phyloP scores from a whole-genome alignment of 37 sponge, comb jelly and placozoan genomes.

The Chondrosia reniformis region DNA sequence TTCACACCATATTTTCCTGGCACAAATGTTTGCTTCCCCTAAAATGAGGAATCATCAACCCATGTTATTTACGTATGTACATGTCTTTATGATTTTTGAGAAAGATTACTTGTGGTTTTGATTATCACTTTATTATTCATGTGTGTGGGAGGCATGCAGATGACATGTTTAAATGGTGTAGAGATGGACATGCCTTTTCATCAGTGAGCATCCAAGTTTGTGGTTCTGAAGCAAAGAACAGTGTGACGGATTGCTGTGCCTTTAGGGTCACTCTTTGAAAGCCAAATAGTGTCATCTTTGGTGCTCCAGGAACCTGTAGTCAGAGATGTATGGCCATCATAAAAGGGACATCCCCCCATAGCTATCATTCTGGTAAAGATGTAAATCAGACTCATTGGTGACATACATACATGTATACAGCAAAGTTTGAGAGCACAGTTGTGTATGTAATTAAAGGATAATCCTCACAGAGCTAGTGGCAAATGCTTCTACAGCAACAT shows the following conservation, averaged over 20 bases:
- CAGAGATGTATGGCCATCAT: too few relatives aligned
- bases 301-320: conserved; percentile 48
- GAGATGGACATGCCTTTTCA: conserved; percentile 23
- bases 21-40: conserved; percentile 28
- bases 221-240: conserved; percentile 52
- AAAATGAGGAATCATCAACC: background rate
- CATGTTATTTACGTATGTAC: background rate
- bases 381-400: too few relatives aligned
- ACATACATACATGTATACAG: background rate
- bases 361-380: too few relatives aligned
- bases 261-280: conserved; percentile 63
- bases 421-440: background rate
- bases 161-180: too few relatives aligned
- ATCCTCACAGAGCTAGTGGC: conserved; percentile 46
- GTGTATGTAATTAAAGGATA: background rate
- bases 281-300: conserved; percentile 65
- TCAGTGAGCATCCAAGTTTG: conserved; percentile 43
- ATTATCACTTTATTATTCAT: too few relatives aligned
- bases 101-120: too few relatives aligned
- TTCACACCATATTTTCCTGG: conserved; percentile 30
- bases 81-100: background rate
- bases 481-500: conserved; percentile 51
- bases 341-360: too few relatives aligned
- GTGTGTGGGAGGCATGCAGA: too few relatives aligned
- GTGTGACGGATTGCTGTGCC: conserved; percentile 29